A percentile compares a stretch with the other conserved stretches of the same genome.
These are phyloP conservation scores for Xanthia togata DNA, from an alignment of 2,888 invertebrate species.

Conservation along the genomic window DNA sequence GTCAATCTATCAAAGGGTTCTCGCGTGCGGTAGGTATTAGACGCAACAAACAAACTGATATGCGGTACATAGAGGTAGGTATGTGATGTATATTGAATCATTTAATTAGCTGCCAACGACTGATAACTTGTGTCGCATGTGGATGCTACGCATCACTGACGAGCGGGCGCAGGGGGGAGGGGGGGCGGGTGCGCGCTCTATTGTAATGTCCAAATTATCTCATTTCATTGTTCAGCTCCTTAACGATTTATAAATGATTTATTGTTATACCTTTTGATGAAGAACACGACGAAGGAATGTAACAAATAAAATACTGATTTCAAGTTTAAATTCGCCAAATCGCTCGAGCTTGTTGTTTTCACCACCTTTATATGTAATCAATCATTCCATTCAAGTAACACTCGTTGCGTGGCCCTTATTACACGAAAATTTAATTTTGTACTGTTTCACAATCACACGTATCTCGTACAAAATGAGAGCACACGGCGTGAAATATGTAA, in stretches of 20 bases:
- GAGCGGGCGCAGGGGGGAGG: constrained; percentile 59
- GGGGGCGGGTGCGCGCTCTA: constrained; percentile 57
- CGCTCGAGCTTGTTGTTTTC: constrained; percentile 60
- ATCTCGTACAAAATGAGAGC: constrained; percentile 67
- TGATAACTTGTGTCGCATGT: constrained; percentile 69
- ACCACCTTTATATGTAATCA: constrained; percentile 63
- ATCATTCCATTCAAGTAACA: constrained; percentile 73
- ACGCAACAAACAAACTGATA: constrained; percentile 65
- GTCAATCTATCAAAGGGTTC: constrained; percentile 76
- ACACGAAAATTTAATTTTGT: constrained; percentile 72
- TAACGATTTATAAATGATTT: constrained; percentile 65
- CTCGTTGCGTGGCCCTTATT: constrained; percentile 67
- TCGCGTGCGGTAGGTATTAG: constrained; percentile 69
- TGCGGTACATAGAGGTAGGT: constrained; percentile 48
- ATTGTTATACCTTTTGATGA: constrained; percentile 33
- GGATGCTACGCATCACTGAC: constrained; percentile 55
- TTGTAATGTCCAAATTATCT: constrained; percentile 66
- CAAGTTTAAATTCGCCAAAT: constrained; percentile 23
- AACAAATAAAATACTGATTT: constrained; percentile 21
- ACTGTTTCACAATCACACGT: constrained; percentile 71
- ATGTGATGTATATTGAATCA: constrained; percentile 66
- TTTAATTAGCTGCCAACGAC: constrained; percentile 74
- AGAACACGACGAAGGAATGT: constrained; percentile 27
- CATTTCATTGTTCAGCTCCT: constrained; percentile 64
- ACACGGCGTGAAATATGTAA: constrained; percentile 62